Conservation (phyloP, 64 coral and sea anemone species). For the Actinia equina region DNA sequence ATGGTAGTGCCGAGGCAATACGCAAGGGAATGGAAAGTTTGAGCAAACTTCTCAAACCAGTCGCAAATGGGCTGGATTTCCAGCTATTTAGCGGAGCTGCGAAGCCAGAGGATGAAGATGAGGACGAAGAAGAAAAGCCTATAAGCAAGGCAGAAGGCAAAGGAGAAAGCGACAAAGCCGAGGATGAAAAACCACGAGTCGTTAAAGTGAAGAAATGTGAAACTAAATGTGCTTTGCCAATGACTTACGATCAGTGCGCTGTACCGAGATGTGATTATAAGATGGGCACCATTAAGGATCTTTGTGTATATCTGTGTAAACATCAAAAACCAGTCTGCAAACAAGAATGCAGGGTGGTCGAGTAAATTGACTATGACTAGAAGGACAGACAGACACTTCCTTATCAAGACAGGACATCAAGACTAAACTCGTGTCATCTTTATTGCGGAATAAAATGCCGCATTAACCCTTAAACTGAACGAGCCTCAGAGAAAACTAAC, state of each 20-base stretch:
- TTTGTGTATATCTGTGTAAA: conserved; percentile 81
- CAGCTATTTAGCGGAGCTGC: conserved; percentile 78
- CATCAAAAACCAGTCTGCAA: conserved; percentile 82
- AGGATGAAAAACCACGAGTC: conserved; percentile 25
- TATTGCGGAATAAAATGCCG: not conserved
- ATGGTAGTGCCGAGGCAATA: conserved; percentile 74
- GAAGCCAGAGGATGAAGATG: conserved; percentile 23
- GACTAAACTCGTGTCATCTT: not conserved
- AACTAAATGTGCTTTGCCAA: conserved; percentile 72
- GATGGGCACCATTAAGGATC: conserved; percentile 94
- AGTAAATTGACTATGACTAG: not conserved
- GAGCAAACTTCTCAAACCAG: conserved; percentile 71
- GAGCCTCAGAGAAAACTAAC: not conserved
- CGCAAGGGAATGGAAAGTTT: conserved; percentile 87
- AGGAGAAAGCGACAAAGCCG: conserved; percentile 47
- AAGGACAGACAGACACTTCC: not conserved
- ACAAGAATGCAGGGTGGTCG: conserved; percentile 59
- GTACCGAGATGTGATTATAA: conserved; percentile 85
- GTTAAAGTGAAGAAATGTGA: conserved; percentile 70
- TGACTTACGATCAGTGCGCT: conserved; percentile 89
- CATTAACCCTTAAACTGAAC: not conserved
- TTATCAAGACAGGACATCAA: not conserved
- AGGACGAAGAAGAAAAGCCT: conserved; percentile 36
- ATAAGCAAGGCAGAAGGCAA: not conserved
- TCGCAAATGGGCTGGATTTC: conserved; percentile 77